Evolutionary conservation across 1,140 invertebrate genomes (phyloP).

Genomic region (Ephestia elutella): DNA sequence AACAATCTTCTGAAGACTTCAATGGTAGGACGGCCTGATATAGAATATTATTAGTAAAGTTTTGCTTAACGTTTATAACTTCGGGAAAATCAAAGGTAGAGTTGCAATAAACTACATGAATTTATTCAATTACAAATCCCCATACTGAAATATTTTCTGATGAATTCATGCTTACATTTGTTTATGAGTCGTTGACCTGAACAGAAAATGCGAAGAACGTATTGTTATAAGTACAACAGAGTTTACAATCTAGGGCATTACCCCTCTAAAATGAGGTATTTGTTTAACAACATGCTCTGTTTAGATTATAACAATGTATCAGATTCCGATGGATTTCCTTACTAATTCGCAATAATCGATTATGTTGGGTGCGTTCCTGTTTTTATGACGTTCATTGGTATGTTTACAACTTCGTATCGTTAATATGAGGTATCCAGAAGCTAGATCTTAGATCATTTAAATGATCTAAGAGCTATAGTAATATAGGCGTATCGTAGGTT

Average conservation of each 20-base stretch:
- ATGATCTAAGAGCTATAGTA: neutral
- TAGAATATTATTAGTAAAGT: neutral
- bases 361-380: constrained; percentile 6
- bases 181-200: constrained; percentile 59
- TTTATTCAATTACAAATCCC: too few relatives aligned
- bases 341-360: constrained; percentile 12
- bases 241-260: constrained; percentile 64
- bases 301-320: constrained; percentile 44
- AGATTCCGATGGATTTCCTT: constrained; percentile 44
- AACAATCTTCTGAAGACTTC: too few relatives aligned
- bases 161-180: constrained; percentile 31
- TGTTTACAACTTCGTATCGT: neutral
- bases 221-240: constrained; percentile 50
- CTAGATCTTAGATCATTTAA: too few relatives aligned
- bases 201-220: constrained; percentile 57
- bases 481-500: neutral
- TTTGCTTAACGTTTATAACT: too few relatives aligned
- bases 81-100: too few relatives aligned
- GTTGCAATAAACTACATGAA: too few relatives aligned
- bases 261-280: constrained; percentile 61
- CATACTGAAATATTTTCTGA: constrained; percentile 23
- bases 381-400: constrained; percentile 2
- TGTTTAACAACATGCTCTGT: constrained; percentile 51
- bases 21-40: neutral
- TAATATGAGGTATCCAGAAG: too few relatives aligned